A percentile compares a stretch with the other conserved stretches of the same genome.
Conservation (phyloP, 1,140 invertebrate genomes). For the Thaumetopoea pityocampa region DNA sequence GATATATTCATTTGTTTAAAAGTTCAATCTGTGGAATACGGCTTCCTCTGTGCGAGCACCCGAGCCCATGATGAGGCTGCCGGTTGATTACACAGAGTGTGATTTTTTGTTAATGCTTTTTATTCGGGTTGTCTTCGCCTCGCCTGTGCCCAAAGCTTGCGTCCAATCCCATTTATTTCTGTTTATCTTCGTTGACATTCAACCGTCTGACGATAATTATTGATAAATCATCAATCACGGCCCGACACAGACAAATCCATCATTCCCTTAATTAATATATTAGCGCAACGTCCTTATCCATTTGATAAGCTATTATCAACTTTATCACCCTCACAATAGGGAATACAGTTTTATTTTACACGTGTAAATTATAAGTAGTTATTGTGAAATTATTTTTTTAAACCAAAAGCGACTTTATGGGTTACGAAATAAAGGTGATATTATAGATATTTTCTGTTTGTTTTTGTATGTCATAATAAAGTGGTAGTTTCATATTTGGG, state of each 20-base stretch:
- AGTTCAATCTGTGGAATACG: no score
- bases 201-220: constrained; percentile 22
- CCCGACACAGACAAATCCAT: constrained; percentile 21
- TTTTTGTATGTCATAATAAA: constrained; percentile 15
- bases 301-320: constrained; percentile 1
- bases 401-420: no score
- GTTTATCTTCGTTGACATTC: constrained; percentile 18
- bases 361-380: background rate
- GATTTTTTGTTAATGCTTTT: no score
- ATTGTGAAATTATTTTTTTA: no score
- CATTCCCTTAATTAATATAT: constrained; percentile 30
- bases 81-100: no score
- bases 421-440: background rate
- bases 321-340: background rate
- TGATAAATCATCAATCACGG: constrained; percentile 43
- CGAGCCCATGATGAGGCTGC: no score
- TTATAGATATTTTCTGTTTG: no score
- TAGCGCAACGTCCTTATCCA: background rate
- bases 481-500: constrained; percentile 16
- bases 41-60: no score
- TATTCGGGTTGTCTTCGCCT: no score
- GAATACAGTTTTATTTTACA: background rate
- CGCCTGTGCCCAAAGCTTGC: no score
- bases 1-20: no score
- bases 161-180: constrained; percentile 10